Evolutionary conservation across 2,888 invertebrate genomes (phyloP).

Genomic region (Tetranychus truncatus): DNA sequence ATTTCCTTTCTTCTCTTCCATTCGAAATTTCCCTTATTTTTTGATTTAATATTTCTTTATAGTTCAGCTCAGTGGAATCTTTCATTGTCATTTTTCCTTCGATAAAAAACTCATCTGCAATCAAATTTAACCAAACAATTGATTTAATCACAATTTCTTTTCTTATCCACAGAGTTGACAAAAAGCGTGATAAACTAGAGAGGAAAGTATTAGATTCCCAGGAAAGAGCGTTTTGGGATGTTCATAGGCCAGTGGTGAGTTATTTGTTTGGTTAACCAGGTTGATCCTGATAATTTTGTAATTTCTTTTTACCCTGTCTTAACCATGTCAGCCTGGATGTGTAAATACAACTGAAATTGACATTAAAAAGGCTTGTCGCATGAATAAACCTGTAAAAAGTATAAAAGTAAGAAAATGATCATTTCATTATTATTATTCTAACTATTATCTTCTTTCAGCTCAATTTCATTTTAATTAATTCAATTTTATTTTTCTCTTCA

Average conservation of each 20-base stretch:
- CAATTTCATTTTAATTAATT: slow-evolving; percentile 14
- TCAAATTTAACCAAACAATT: no score
- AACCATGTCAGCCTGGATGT: slow-evolving; percentile 61
- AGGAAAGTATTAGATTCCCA: slow-evolving; percentile 95
- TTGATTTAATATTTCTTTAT: no score
- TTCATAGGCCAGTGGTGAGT: slow-evolving; percentile 85
- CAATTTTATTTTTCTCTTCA: slow-evolving; percentile 3
- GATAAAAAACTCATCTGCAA: no score
- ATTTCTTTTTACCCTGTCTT: neutral
- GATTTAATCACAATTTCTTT: neutral
- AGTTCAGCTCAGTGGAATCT: no score
- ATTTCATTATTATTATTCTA: neutral
- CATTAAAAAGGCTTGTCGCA: slow-evolving; percentile 70
- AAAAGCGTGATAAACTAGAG: slow-evolving; percentile 92
- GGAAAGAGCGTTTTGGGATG: slow-evolving; percentile 98
- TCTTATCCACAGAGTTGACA: slow-evolving; percentile 52
- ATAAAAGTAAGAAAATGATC: slow-evolving; percentile 16
- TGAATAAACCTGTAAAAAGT: slow-evolving; percentile 33
- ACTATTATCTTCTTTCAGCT: neutral
- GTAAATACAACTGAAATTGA: slow-evolving; percentile 97
- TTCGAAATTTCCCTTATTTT: no score
- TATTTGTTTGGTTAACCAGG: neutral
- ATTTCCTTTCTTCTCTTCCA: no score
- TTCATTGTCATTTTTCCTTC: no score
- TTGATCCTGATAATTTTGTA: neutral